A percentile compares a stretch with the other conserved stretches of the same genome.
These are phyloP conservation scores for Pseudochirops cupreus DNA, from an alignment of 2,797 vertebrate species.

Conservation along the genomic window DNA sequence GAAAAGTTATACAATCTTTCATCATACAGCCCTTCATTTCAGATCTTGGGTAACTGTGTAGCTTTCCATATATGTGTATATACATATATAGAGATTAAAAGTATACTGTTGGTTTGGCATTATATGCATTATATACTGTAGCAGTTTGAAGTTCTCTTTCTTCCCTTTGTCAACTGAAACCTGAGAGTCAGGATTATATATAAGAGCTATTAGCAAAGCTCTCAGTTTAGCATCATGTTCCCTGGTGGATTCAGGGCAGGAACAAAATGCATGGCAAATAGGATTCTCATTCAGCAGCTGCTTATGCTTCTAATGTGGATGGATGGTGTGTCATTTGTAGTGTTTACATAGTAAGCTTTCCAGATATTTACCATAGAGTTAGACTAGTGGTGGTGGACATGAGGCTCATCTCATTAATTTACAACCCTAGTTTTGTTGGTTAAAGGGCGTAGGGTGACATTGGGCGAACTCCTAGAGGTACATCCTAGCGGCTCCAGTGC, in stretches of 20 bases:
- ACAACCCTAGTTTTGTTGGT: conserved; percentile 9
- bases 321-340: conserved; percentile 39
- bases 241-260: conserved; percentile 57
- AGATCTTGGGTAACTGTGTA: conserved; percentile 4
- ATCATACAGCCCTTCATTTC: conserved; percentile 30
- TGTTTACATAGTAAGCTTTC: conserved; percentile 27
- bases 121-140: neutral
- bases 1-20: conserved; percentile 11
- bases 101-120: conserved; percentile 40
- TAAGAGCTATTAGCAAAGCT: conserved; percentile 40
- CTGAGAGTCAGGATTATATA: conserved; percentile 5
- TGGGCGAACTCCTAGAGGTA: conserved; percentile 74
- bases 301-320: conserved; percentile 65
- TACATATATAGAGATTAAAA: conserved; percentile 15
- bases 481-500: conserved; percentile 88
- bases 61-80: neutral
- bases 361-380: conserved; percentile 24
- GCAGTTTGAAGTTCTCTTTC: neutral
- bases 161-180: neutral
- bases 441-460: conserved; percentile 63
- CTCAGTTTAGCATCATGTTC: conserved; percentile 19
- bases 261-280: conserved; percentile 34
- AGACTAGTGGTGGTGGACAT: neutral
- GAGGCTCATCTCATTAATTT: conserved; percentile 15
- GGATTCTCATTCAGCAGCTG: conserved; percentile 60